Base-by-base conservation (phyloP, 2,888 invertebrate species). In the Hydropsyche betteni region DNA sequence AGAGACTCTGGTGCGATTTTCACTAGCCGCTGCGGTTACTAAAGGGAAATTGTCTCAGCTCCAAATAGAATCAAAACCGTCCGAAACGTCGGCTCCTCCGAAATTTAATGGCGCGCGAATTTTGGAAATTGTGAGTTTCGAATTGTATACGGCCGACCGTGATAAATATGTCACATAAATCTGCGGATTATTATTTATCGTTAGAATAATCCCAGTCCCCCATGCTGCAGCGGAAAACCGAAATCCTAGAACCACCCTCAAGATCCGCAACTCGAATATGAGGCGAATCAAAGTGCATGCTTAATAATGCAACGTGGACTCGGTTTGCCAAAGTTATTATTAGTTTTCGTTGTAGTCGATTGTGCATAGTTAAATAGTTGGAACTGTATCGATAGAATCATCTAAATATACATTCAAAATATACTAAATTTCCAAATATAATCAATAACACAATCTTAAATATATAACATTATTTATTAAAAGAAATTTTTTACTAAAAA, bases 101-200 rank as follows among this genome's bases (percentile, higher is more conserved):
- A 76, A 75, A 76, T 74, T 78, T 74, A 78, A 78, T 78, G 76
- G 78, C 78, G 76, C 52, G 76, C 76, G 75, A 78, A 78, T 76
- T 76, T 76, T 76, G 78, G 74, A 76, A 76, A 78, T 78, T 69
- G 75, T 73, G 76, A 78, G 76, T 78, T 78, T 78, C 64, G 76
- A 78, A 78, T 75, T 76, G 76, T 76, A 64, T 34, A 64, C 34
- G 34, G 52, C 70, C 55, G 53, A 53, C 71, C 55, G 75, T 78
- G 78, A 78, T 78, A 76, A 78, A 78, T 75, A 76, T 73, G 74
- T 71, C 78, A 61, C 78, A 78, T 78, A 78, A 78, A 78, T 78
- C 78, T 76, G 75, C 68, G 75, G 75, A 76, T 75, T 76, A 78
- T 78, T 76, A 78, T 78, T 78, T 78, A 78, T 78, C 50, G 78